Percentiles rank a stretch among this genome's conserved stretches.
Conservation (phyloP, 2,113 vertebrate species). For the Lepus europaeus region DNA sequence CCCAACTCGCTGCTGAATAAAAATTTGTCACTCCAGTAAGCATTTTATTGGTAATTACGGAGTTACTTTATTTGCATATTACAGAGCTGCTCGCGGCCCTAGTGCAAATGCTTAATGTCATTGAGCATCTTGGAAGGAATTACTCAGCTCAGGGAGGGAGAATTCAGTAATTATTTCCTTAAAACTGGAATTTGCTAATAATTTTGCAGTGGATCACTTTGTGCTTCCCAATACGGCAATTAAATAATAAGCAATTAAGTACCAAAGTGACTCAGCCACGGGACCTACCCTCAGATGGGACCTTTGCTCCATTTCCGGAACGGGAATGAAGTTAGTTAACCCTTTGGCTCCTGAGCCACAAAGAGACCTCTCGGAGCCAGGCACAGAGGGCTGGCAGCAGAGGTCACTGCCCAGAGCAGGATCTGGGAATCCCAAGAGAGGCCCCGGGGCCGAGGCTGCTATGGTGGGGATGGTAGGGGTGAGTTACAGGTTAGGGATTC, state of each 20-base stretch:
- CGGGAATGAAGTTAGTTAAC: slow-evolving; percentile 16
- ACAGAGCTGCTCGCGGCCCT: slow-evolving; percentile 72
- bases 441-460: accelerated
- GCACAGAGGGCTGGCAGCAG: not conserved
- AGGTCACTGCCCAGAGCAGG: not conserved
- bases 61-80: slow-evolving; percentile 85
- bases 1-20: slow-evolving; percentile 77
- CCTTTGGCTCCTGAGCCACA: not conserved
- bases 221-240: slow-evolving; percentile 69
- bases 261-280: slow-evolving; percentile 60
- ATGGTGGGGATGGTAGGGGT: too few species aligned
- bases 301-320: slow-evolving; percentile 24
- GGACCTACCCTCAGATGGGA: not conserved
- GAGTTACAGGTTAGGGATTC: too few species aligned
- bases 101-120: slow-evolving; percentile 77
- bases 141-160: slow-evolving; percentile 76
- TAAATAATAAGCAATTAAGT: slow-evolving; percentile 78
- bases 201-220: slow-evolving; percentile 68
- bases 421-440: not conserved
- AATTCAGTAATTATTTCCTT: slow-evolving; percentile 82
- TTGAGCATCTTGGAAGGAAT: slow-evolving; percentile 80
- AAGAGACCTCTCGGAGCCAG: not conserved
- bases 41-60: slow-evolving; percentile 86
- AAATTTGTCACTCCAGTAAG: slow-evolving; percentile 85
- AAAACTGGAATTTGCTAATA: slow-evolving; percentile 83